Percentiles rank a stretch among this genome's conserved stretches.
phyloP scores from a whole-genome alignment of 2,113 vertebrate genomes.

The Rhinopomastus cyanomelas region DNA sequence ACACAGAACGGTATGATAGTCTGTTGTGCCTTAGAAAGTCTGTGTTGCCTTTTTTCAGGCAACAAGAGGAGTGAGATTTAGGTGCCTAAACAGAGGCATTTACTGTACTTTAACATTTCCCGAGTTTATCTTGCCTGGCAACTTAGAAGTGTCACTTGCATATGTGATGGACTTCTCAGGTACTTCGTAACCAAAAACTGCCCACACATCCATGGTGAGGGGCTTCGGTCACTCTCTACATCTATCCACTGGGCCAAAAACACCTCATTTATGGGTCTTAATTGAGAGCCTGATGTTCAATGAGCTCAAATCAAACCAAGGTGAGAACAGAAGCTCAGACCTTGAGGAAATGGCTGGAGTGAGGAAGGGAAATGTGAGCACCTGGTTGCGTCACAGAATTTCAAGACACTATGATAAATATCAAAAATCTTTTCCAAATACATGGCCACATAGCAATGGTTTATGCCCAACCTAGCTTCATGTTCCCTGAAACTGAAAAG shows the following conservation, averaged over 20 bases:
- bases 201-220: not conserved
- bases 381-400: not conserved
- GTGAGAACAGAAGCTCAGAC: not conserved
- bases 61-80: not conserved
- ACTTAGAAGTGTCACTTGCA: not conserved
- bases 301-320: not conserved
- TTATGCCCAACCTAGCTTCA: not conserved
- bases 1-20: not conserved
- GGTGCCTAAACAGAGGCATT: not conserved
- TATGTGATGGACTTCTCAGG: not conserved
- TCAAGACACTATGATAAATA: not conserved
- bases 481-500: not conserved
- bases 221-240: not conserved
- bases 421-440: not conserved
- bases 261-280: not conserved
- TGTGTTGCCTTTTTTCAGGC: not conserved
- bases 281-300: not conserved
- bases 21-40: not conserved
- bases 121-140: not conserved
- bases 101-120: not conserved
- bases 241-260: not conserved
- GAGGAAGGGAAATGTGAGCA: not conserved
- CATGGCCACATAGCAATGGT: fast-evolving
- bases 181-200: not conserved
- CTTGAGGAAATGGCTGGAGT: not conserved